Evolutionary conservation across 53 echinoderm and acorn worm species (phyloP).

Genomic region (Stichopus horrens): DNA sequence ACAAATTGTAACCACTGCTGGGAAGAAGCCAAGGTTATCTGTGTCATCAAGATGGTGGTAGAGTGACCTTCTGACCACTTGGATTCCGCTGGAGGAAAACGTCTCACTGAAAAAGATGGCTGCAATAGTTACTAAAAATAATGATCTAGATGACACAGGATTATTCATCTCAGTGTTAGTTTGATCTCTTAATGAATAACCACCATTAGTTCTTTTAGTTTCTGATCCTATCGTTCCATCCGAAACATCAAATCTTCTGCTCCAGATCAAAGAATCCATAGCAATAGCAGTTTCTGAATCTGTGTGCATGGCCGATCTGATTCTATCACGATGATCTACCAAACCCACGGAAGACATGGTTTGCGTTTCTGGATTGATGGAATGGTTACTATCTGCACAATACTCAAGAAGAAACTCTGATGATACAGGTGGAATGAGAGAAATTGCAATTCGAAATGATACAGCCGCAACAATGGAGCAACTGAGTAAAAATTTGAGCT

Average conservation of each 20-base stretch:
- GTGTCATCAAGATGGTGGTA: conserved; percentile 40
- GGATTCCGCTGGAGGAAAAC: conserved; percentile 1
- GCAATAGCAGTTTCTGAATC: too few species aligned
- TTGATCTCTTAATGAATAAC: too few species aligned
- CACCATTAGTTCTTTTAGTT: too few species aligned
- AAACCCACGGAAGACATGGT: background rate
- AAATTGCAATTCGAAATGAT: conserved; percentile 68
- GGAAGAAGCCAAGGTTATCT: conserved; percentile 30
- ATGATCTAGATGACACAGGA: background rate
- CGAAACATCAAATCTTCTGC: too few species aligned
- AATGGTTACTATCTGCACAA: conserved; percentile 25
- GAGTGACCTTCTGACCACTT: conserved; percentile 21
- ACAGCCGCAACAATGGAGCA: conserved; percentile 64
- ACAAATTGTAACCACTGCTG: background rate
- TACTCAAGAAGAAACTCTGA: conserved; percentile 26
- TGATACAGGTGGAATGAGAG: conserved; percentile 64
- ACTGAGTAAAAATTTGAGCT: conserved; percentile 65
- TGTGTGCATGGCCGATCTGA: too few species aligned
- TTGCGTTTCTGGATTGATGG: background rate
- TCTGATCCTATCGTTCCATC: too few species aligned
- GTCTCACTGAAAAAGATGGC: conserved; percentile 5
- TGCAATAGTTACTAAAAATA: conserved; percentile 5
- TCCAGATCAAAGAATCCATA: too few species aligned
- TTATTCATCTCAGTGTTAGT: background rate
- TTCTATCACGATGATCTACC: background rate